Conservation (phyloP, 1,140 invertebrate species). For the Apolygus lucorum region DNA sequence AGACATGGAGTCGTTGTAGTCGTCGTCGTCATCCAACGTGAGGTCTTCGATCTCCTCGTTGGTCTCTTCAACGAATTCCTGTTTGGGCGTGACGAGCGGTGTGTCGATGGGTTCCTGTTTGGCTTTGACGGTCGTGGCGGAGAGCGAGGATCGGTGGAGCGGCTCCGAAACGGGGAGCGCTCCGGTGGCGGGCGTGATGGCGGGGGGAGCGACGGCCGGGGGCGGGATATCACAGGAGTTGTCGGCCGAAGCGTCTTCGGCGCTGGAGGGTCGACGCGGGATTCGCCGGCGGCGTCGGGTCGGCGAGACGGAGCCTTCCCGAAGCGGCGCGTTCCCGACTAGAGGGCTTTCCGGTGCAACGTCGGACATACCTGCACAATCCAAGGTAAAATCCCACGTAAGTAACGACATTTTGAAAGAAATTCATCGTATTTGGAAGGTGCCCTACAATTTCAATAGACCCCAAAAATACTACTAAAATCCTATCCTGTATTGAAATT, state of each 20-base stretch:
- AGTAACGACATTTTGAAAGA: no score
- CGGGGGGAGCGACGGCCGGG: conserved; percentile 8
- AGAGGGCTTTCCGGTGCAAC: conserved; percentile 23
- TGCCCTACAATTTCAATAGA: no score
- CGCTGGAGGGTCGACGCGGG: conserved; percentile 2
- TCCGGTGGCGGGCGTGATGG: neutral
- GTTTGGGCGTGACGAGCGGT: conserved; percentile 20
- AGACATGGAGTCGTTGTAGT: conserved; percentile 13
- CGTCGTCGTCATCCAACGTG: conserved; percentile 27
- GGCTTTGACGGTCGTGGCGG: no score
- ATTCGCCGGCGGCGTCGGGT: neutral
- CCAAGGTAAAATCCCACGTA: no score
- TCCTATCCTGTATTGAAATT: no score
- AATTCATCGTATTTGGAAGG: no score
- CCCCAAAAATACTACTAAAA: no score
- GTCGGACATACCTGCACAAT: conserved; percentile 17
- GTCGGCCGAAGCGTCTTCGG: conserved; percentile 3
- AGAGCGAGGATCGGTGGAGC: neutral
- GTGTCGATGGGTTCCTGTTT: conserved; percentile 20
- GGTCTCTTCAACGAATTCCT: conserved; percentile 23
- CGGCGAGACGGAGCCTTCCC: conserved; percentile 25
- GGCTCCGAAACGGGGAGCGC: neutral
- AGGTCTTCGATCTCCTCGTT: conserved; percentile 25
- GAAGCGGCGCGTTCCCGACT: conserved; percentile 24
- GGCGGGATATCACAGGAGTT: conserved; percentile 22